Percentiles rank a stretch among this genome's conserved stretches.
phyloP scores from a whole-genome alignment of 2,113 vertebrate species.

The Delphinus delphis region DNA sequence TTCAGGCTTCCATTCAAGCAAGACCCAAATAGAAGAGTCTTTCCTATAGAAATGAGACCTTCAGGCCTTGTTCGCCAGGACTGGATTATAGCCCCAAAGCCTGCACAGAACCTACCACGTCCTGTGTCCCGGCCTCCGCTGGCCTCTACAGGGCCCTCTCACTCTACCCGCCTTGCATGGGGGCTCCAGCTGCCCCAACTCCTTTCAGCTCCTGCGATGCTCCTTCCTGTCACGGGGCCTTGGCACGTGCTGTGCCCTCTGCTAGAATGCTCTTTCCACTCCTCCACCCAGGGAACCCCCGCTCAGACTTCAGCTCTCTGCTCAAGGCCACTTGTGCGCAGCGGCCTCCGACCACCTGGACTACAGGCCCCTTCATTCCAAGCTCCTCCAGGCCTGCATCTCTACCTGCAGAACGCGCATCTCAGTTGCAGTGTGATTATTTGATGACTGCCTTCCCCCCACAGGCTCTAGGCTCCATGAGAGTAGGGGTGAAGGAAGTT shows the following conservation, averaged over 20 bases:
- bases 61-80: background rate
- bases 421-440: fast-evolving
- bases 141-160: background rate
- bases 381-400: fast-evolving
- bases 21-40: background rate
- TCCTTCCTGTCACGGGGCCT: background rate
- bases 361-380: fast-evolving
- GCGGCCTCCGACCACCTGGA: background rate
- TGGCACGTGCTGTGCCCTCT: fast-evolving
- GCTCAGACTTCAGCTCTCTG: background rate
- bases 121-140: fast-evolving
- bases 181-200: background rate
- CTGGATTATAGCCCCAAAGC: background rate
- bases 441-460: fast-evolving
- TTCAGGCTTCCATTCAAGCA: background rate
- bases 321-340: background rate
- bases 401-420: fast-evolving
- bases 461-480: background rate
- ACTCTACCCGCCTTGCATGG: fast-evolving
- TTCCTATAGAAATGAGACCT: background rate
- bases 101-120: background rate
- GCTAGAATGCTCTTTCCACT: background rate
- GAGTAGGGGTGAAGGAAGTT: background rate
- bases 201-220: background rate
- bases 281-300: background rate